phyloP scores from a whole-genome alignment of 2,797 vertebrate species.

The Poeciliopsis presidionis region DNA sequence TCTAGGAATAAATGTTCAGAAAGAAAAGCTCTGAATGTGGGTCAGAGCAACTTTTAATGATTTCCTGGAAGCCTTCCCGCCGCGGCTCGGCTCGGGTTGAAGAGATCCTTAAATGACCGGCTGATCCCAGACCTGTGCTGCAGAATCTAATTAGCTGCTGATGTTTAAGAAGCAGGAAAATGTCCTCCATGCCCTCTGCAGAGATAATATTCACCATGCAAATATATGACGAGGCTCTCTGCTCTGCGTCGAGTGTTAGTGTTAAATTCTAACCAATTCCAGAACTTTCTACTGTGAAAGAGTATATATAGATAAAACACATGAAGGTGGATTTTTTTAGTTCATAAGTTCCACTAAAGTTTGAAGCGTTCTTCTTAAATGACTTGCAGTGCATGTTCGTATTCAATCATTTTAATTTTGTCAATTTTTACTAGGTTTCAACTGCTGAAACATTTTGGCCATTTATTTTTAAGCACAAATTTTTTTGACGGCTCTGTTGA shows the following conservation, averaged over 20 bases:
- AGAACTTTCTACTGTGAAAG: background rate
- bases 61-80: background rate
- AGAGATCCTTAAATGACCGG: background rate
- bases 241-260: background rate
- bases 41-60: background rate
- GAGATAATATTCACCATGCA: background rate
- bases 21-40: background rate
- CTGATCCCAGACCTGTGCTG: constrained; percentile 3
- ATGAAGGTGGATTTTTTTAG: too few relatives aligned
- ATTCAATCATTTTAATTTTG: background rate
- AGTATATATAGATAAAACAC: too few relatives aligned
- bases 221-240: too few relatives aligned
- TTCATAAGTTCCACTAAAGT: background rate
- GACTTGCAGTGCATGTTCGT: background rate
- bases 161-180: constrained; percentile 1
- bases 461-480: background rate
- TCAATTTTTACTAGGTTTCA: background rate
- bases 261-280: background rate
- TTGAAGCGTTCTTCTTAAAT: background rate
- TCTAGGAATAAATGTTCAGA: background rate
- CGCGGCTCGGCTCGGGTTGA: background rate
- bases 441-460: background rate
- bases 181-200: background rate
- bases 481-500: background rate
- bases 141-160: constrained; percentile 6